Percentiles rank a stretch among this genome's conserved stretches.
phyloP scores from a whole-genome alignment of 2,113 vertebrate genomes.

The Nibea coibor region DNA sequence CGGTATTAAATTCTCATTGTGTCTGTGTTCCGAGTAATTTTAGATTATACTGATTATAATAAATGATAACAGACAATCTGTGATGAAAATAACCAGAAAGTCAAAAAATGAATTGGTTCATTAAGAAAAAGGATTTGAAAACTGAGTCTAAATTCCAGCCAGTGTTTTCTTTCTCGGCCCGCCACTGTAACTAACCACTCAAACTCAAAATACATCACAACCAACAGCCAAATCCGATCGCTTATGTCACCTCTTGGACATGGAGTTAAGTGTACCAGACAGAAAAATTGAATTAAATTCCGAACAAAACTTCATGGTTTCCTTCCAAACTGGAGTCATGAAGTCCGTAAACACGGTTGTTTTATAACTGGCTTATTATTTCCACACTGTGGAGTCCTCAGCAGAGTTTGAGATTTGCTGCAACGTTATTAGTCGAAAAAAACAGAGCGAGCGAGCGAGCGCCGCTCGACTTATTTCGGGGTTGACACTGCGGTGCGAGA shows the following conservation, averaged over 20 bases:
- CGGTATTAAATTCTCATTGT: not conserved
- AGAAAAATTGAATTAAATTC: conserved; percentile 53
- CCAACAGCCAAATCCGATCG: conserved; percentile 36
- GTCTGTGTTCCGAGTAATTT: conserved; percentile 10
- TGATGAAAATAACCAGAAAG: conserved; percentile 18
- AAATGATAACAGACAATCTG: conserved; percentile 32
- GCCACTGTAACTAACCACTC: conserved; percentile 37
- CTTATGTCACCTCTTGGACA: conserved; percentile 53
- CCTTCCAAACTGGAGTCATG: conserved; percentile 46
- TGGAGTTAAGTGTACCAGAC: conserved; percentile 51
- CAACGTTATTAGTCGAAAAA: conserved; percentile 11
- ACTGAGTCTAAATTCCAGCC: conserved; percentile 16
- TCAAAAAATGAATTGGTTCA: conserved; percentile 14
- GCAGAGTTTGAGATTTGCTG: conserved; percentile 23
- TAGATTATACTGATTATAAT: conserved; percentile 31
- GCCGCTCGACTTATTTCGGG: conserved; percentile 17
- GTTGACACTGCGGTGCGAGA: conserved; percentile 39
- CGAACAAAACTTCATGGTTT: conserved; percentile 39
- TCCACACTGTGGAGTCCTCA: conserved; percentile 27
- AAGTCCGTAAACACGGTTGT: conserved; percentile 55
- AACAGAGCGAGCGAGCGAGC: conserved; percentile 2
- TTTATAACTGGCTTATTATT: conserved; percentile 53
- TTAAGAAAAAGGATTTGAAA: conserved; percentile 30
- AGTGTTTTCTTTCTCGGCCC: conserved; percentile 9
- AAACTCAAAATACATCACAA: conserved; percentile 48